phyloP scores from a whole-genome alignment of 2,797 vertebrate species.

The Huso huso region DNA sequence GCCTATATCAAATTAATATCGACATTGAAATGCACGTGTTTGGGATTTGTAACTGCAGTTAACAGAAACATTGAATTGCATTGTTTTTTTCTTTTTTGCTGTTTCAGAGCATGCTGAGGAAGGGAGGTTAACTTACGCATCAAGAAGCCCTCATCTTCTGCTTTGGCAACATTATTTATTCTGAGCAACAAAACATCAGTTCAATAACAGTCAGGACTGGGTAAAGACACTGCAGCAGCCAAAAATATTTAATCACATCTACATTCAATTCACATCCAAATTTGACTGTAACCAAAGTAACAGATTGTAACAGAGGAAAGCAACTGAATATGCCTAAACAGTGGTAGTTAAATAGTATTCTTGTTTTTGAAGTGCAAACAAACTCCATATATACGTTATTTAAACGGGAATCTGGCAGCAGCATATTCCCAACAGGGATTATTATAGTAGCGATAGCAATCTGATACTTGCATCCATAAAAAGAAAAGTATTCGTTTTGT shows the following conservation, averaged over 20 bases:
- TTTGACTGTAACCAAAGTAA: too few relatives aligned
- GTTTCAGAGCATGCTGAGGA: constrained; percentile 59
- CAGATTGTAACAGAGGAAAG: too few relatives aligned
- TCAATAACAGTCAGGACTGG: constrained; percentile 1
- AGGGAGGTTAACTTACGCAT: constrained; percentile 47
- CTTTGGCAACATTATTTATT: constrained; percentile 3
- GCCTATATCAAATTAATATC: constrained; percentile 47
- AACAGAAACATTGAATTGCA: constrained; percentile 44
- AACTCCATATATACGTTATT: too few relatives aligned
- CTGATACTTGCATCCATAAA: background rate
- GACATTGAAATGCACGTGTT: constrained; percentile 33
- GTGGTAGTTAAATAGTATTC: too few relatives aligned
- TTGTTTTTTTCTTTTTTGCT: constrained; percentile 13
- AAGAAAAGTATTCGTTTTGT: background rate
- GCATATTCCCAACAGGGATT: too few relatives aligned
- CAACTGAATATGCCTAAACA: too few relatives aligned
- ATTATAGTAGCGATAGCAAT: too few relatives aligned
- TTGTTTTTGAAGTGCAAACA: too few relatives aligned
- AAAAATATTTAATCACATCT: background rate
- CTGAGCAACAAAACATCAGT: background rate
- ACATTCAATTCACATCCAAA: too few relatives aligned
- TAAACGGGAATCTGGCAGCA: too few relatives aligned
- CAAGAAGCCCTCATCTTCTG: background rate
- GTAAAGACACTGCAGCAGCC: constrained; percentile 7
- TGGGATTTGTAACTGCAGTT: constrained; percentile 47